Evolutionary conservation across 2,888 invertebrate genomes (phyloP), one percentile per base, ranked within the genome.

Genomic region (Xanthorhoe designata): DNA sequence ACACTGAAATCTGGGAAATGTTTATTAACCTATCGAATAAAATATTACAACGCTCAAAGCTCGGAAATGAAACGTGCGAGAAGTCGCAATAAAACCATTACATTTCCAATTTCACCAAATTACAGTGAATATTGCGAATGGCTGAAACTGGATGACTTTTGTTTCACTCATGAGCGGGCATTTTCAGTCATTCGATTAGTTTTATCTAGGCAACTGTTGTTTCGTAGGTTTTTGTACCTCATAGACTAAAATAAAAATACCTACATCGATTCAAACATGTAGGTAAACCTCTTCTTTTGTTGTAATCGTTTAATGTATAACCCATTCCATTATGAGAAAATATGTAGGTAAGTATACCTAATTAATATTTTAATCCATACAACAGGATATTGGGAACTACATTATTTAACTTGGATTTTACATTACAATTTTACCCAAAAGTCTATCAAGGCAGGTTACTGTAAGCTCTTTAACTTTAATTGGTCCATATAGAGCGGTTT

Each of bases 401-500:
- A 10, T 10, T 38, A 13, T n/a, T n/a, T n/a, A n/a, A n/a, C 38
- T 13, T 13, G 2, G 38, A 42, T 42, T 42, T 42, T 13, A 13
- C 13, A 42, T 42, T 42, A 42, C 10, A 42, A 42, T 42, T 42
- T 42, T 42, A 13, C 38, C 51, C 17, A 65, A 24, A 63, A 51
- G 62, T 72, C 64, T 71, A 71, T 71, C 60, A 66, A 73, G 78
- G 69, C 71, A 73, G 76, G 68, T 73, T 69, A 70, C 70, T 61
- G 32, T 66, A 75, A 75, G 74, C 71, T 76, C 72, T 75, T 76
- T 73, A 69, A 72, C 75, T 78, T 72, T 74, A 77, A 76, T 75
- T 76, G 72, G 66, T 61, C 59, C 69, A 72, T 68, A 70, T 73
- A 75, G 73, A 76, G 66, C 61, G 65, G 70, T 63, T 70, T 73